A percentile compares a stretch with the other conserved stretches of the same genome.
phyloP scores from a whole-genome alignment of 1,140 invertebrate genomes.

The Papilio machaon region DNA sequence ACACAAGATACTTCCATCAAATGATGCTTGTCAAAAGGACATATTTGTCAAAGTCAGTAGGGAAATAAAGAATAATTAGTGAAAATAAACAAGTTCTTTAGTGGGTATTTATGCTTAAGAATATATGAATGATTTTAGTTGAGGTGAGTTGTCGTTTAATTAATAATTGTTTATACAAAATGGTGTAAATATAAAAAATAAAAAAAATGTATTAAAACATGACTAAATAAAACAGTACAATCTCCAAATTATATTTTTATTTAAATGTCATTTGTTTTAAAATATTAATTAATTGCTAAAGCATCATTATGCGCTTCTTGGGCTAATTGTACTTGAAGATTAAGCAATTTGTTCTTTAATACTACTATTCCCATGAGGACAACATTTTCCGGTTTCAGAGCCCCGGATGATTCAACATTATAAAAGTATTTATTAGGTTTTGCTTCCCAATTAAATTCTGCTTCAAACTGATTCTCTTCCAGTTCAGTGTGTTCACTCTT shows the following conservation, averaged over 20 bases:
- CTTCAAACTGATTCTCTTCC: constrained; percentile 97
- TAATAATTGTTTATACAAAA: no score
- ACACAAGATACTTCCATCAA: background rate
- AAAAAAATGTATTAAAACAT: background rate
- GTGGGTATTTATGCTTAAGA: background rate
- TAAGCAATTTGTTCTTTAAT: constrained; percentile 97
- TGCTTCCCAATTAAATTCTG: constrained; percentile 94
- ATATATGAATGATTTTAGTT: background rate
- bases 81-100: background rate
- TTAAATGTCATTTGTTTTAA: constrained; percentile 33
- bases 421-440: constrained; percentile 99
- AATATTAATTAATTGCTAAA: constrained; percentile 85
- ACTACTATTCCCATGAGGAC: constrained; percentile 96
- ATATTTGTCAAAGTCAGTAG: constrained; percentile 11
- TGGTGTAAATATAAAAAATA: background rate
- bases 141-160: background rate
- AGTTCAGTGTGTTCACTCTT: constrained; percentile 98
- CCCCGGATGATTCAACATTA: constrained; percentile 97
- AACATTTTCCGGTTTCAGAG: constrained; percentile 98
- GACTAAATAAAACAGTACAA: background rate
- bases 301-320: constrained; percentile 94
- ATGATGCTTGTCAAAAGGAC: constrained; percentile 4
- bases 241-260: background rate
- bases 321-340: constrained; percentile 95
- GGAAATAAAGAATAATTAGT: constrained; percentile 10